Evolutionary conservation across 2,797 vertebrate species (phyloP).

Genomic region (Malacoctenus gilli): DNA sequence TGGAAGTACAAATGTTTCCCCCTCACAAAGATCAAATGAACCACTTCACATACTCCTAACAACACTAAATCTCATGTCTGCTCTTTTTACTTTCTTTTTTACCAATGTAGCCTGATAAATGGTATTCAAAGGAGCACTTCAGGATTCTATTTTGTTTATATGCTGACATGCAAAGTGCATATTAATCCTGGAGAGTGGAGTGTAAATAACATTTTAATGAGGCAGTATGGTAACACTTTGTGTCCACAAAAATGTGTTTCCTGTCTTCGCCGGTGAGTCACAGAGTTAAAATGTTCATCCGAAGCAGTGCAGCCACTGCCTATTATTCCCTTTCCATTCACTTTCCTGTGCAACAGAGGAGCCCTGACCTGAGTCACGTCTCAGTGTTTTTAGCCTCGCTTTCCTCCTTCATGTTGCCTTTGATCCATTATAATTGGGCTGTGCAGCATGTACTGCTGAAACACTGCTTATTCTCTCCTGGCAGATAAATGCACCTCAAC

Average conservation of each 20-base stretch:
- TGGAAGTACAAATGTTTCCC: too few relatives aligned
- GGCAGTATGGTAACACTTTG: slow-evolving; percentile 8
- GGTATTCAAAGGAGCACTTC: background rate
- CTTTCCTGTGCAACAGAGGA: slow-evolving; percentile 32
- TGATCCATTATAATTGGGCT: slow-evolving; percentile 56
- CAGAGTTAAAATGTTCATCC: background rate
- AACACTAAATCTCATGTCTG: too few relatives aligned
- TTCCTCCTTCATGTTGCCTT: slow-evolving; percentile 45
- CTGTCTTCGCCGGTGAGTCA: slow-evolving; percentile 15
- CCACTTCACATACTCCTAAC: too few relatives aligned
- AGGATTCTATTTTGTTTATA: slow-evolving; percentile 13
- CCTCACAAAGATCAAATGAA: too few relatives aligned
- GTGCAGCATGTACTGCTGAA: slow-evolving; percentile 34
- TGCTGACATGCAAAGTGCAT: slow-evolving; percentile 1
- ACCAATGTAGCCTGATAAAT: background rate
- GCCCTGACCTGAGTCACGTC: slow-evolving; percentile 46
- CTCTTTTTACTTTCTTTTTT: too few relatives aligned
- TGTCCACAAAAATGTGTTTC: background rate
- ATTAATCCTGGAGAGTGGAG: background rate
- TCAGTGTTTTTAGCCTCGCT: slow-evolving; percentile 37
- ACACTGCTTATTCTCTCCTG: slow-evolving; percentile 12
- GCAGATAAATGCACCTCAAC: slow-evolving; percentile 23
- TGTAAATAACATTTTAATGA: slow-evolving; percentile 7
- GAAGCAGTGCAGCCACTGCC: background rate
- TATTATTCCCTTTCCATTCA: slow-evolving; percentile 32